A percentile compares a stretch with the other conserved stretches of the same genome.
phyloP scores from a whole-genome alignment of 2,797 vertebrate genomes.

The Anisognathus igniventris region DNA sequence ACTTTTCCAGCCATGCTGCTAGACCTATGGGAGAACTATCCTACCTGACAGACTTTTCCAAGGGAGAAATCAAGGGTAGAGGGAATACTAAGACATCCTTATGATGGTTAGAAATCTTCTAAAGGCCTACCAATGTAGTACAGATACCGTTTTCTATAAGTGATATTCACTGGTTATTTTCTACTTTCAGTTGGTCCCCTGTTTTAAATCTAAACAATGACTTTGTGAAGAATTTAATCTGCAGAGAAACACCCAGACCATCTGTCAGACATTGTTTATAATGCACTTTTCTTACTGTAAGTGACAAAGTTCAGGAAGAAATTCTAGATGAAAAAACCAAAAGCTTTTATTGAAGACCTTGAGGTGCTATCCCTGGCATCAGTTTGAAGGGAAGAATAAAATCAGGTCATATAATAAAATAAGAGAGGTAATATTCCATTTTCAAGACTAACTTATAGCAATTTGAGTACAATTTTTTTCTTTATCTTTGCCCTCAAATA shows the following conservation, averaged over 20 bases:
- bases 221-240: neutral
- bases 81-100: neutral
- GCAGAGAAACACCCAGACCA: neutral
- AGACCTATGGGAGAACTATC: neutral
- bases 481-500: neutral
- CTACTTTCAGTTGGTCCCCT: neutral
- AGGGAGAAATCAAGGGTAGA: rapidly evolving
- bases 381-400: neutral
- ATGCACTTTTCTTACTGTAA: neutral
- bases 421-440: neutral
- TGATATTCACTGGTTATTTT: neutral
- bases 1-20: neutral
- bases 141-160: neutral
- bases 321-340: neutral
- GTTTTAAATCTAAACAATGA: neutral
- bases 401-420: neutral
- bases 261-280: neutral
- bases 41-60: neutral
- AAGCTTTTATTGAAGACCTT: neutral
- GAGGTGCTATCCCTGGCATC: neutral
- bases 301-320: neutral
- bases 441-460: neutral
- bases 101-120: neutral
- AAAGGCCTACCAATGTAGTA: neutral
- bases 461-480: neutral